Percentiles rank a stretch among this genome's conserved stretches.
Conservation (phyloP, 2,113 vertebrate genomes). For the Plotosus lineatus region DNA sequence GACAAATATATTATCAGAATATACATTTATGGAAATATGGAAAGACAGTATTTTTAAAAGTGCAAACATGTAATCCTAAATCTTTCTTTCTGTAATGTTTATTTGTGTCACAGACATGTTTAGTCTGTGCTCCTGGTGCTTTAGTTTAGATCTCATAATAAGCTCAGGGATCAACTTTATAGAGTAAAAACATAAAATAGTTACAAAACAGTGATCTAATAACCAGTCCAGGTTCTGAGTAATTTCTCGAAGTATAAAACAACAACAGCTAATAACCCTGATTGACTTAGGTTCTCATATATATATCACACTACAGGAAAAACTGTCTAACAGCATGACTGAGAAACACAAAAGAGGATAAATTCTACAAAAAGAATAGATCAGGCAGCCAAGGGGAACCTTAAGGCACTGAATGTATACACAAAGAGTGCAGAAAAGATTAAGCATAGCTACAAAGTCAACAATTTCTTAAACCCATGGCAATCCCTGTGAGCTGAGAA, state of each 20-base stretch:
- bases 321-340: constrained; percentile 33
- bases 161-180: neutral
- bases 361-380: constrained; percentile 26
- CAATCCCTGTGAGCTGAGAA: constrained; percentile 42
- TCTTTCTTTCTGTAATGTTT: neutral
- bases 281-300: constrained; percentile 13
- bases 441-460: constrained; percentile 5
- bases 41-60: neutral
- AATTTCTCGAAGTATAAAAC: constrained; percentile 4
- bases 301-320: constrained; percentile 12
- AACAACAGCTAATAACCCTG: constrained; percentile 39
- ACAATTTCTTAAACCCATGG: constrained; percentile 33
- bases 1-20: neutral
- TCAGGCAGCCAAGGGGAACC: constrained; percentile 30
- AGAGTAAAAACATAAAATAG: neutral
- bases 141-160: neutral
- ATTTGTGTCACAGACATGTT: neutral
- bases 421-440: constrained; percentile 29
- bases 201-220: constrained; percentile 11
- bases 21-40: neutral
- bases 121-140: neutral
- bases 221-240: constrained; percentile 6
- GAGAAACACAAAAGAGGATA: constrained; percentile 25
- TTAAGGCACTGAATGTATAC: constrained; percentile 33
- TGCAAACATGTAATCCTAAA: neutral